These are phyloP conservation scores for Orchesellides sinensis DNA, from an alignment of 2,888 invertebrate genomes.

Conservation along the genomic window DNA sequence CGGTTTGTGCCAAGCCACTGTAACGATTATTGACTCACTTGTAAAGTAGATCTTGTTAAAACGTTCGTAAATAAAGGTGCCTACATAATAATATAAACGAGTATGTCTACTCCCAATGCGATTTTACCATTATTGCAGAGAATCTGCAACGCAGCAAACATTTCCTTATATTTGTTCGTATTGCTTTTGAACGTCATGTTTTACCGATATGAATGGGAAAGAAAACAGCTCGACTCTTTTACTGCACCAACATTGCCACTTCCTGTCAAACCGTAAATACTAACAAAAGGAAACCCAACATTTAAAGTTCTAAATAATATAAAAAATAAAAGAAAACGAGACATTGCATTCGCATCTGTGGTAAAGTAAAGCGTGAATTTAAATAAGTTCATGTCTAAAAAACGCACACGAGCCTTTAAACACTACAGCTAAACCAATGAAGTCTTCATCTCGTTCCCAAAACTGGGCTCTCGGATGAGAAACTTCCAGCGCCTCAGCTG, in stretches of 20 bases:
- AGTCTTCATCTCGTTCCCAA: slow-evolving; percentile 7
- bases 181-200: not conserved
- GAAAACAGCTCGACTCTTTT: not conserved
- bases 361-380: not conserved
- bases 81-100: not conserved
- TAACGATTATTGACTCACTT: too few species aligned
- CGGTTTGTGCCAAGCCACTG: too few species aligned
- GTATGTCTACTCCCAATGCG: not conserved
- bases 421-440: not conserved
- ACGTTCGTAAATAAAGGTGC: not conserved
- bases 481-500: slow-evolving; percentile 32
- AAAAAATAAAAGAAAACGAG: not conserved
- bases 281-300: too few species aligned
- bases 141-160: too few species aligned
- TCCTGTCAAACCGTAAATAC: not conserved
- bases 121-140: too few species aligned
- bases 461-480: not conserved
- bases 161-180: not conserved
- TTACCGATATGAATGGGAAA: not conserved
- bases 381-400: not conserved
- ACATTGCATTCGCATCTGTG: not conserved
- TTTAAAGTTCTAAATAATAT: too few species aligned
- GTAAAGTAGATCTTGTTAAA: too few species aligned
- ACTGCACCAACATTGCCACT: not conserved
- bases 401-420: not conserved